Evolutionary conservation across 2,113 vertebrate species (phyloP), one percentile per base, ranked within the genome.

Genomic region (Nerophis lumbriciformis): DNA sequence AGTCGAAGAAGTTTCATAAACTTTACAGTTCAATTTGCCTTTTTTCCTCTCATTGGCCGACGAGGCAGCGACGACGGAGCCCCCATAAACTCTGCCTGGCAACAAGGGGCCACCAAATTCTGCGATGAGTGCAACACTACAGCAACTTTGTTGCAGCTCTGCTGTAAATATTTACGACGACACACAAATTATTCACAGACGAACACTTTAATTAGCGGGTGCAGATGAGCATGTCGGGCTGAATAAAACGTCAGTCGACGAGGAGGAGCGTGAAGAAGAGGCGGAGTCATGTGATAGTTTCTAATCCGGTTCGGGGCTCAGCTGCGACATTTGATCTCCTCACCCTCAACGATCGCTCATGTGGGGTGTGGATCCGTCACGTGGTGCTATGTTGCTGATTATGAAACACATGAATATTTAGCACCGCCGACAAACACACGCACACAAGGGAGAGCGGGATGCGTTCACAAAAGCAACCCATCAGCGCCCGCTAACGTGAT

Each of bases 351-450:
- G 63, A 69, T 49, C 61, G 52, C 57, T 66, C 48, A 37, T 66
- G 68, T 69, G 53, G 61, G 64, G 54, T 65, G 65, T 21, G 59
- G 21, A 49, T 71, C 65, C 77, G 50, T 61, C 58, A 72, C 19
- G 68, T 75, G 61, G 48, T 38, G 75, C 74, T 52, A 61, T 48
- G 63, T 61, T 56, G 21, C 48, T 6, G 39, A 53, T 71, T 56
- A 71, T 45, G 53, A 67, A 54, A 73, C n/a, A 5, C 65, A 84
- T 77, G 53, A 72, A 84, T 81, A 84, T 82, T 79, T 75, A 80
- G 77, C 14, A 4, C 39, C 55, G 6, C 57, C 47, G 19, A 59
- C 47, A 58, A 53, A 21, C 47, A 53, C 53, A 16, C 42, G 6
- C 66, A 57, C 38, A 45, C 28, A 39, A 50, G 16, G 45, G 36